phyloP scores from a whole-genome alignment of 2,113 vertebrate genomes.

The Halcyon senegalensis region DNA sequence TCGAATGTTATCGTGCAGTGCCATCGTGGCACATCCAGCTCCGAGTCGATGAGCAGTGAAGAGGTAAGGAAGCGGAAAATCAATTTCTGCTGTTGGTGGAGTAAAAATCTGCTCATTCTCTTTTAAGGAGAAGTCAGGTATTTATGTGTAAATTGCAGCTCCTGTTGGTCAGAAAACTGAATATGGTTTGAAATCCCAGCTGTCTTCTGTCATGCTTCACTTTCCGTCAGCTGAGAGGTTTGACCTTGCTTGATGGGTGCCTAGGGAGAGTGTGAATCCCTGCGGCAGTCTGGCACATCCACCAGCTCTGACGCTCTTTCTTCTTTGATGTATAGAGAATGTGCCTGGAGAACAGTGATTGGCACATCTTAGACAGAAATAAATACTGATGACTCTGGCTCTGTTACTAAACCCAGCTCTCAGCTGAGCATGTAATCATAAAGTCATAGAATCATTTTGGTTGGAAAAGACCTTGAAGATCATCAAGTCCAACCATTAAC shows the following conservation, averaged over 20 bases:
- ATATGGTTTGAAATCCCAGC: background rate
- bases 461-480: background rate
- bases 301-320: background rate
- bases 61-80: constrained; percentile 54
- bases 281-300: background rate
- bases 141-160: background rate
- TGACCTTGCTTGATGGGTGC: background rate
- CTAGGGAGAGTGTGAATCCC: background rate
- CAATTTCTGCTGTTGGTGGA: background rate
- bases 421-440: background rate
- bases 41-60: constrained; percentile 71
- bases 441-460: background rate
- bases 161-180: background rate
- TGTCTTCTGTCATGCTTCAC: background rate
- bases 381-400: background rate
- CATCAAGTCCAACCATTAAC: background rate
- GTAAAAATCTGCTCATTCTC: background rate
- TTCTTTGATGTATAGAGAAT: fast-evolving
- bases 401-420: background rate
- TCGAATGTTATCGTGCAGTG: constrained; percentile 33
- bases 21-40: constrained; percentile 11
- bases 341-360: background rate
- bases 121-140: background rate
- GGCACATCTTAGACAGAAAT: background rate
- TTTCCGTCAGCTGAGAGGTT: background rate